phyloP scores from a whole-genome alignment of 2,113 vertebrate genomes.

The Zapus hudsonius region DNA sequence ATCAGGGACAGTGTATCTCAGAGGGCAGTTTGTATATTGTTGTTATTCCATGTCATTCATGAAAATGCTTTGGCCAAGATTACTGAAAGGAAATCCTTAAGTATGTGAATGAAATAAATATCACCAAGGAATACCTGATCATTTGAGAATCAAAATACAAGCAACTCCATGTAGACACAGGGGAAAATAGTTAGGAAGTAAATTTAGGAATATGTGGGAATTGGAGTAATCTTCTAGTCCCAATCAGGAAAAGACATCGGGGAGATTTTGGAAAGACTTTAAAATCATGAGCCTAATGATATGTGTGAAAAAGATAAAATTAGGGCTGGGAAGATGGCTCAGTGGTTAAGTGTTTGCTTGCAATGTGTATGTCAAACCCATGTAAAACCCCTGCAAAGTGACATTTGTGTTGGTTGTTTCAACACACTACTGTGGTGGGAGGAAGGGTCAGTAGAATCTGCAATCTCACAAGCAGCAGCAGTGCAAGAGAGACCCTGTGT shows the following conservation, averaged over 20 bases:
- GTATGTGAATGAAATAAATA: neutral
- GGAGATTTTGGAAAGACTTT: constrained; percentile 55
- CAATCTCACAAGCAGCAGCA: too few relatives aligned
- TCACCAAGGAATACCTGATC: constrained; percentile 58
- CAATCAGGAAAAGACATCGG: constrained; percentile 37
- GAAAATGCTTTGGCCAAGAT: constrained; percentile 62
- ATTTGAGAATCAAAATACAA: constrained; percentile 72
- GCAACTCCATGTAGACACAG: neutral
- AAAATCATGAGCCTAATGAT: constrained; percentile 3
- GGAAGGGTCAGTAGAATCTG: too few relatives aligned
- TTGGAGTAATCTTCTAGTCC: constrained; percentile 52
- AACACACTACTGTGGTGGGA: too few relatives aligned
- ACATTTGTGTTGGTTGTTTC: too few relatives aligned
- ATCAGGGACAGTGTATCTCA: neutral
- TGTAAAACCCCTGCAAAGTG: neutral
- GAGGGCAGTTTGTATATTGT: constrained; percentile 26
- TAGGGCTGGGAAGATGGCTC: neutral
- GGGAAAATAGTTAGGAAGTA: constrained; percentile 59
- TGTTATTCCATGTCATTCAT: constrained; percentile 60
- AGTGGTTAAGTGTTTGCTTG: neutral
- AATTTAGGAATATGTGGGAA: constrained; percentile 38
- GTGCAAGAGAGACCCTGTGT: too few relatives aligned
- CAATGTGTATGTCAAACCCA: neutral
- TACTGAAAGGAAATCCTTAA: constrained; percentile 54
- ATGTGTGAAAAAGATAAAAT: constrained; percentile 23